Evolutionary conservation across 2,888 invertebrate genomes (phyloP).

Genomic region (Drosophila nr. perissopoda): DNA sequence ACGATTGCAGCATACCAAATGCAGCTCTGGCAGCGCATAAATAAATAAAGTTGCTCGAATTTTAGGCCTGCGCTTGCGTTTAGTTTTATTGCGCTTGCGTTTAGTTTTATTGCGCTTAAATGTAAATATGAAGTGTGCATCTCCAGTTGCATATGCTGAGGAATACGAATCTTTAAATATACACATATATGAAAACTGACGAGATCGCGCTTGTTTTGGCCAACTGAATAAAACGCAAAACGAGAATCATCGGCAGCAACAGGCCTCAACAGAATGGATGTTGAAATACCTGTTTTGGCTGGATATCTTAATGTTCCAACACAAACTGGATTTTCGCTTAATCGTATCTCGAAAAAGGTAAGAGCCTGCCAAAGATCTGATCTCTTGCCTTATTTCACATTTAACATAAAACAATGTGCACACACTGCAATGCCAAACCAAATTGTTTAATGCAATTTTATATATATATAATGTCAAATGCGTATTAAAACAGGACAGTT

Average conservation of each 20-base stretch:
- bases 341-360: conserved; percentile 92
- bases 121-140: conserved; percentile 70
- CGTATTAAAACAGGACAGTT: conserved; percentile 55
- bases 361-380: conserved; percentile 47
- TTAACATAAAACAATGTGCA: conserved; percentile 10
- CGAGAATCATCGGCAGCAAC: conserved; percentile 54
- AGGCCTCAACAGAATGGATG: conserved; percentile 87
- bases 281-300: conserved; percentile 90
- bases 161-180: conserved; percentile 24
- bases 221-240: conserved; percentile 40
- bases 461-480: conserved; percentile 29
- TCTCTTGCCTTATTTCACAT: conserved; percentile 15
- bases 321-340: conserved; percentile 89
- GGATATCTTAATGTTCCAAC: conserved; percentile 93
- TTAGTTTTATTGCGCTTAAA: conserved; percentile 58
- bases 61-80: conserved; percentile 52
- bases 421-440: conserved; percentile 14
- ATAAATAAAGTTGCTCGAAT: conserved; percentile 67
- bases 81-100: conserved; percentile 57
- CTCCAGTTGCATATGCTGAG: conserved; percentile 39
- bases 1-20: conserved; percentile 39
- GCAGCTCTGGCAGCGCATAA: conserved; percentile 67
- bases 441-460: conserved; percentile 7
- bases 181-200: conserved; percentile 44
- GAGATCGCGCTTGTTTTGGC: conserved; percentile 36